Evolutionary conservation across 1,140 invertebrate species (phyloP).

Genomic region (Lerema accius): DNA sequence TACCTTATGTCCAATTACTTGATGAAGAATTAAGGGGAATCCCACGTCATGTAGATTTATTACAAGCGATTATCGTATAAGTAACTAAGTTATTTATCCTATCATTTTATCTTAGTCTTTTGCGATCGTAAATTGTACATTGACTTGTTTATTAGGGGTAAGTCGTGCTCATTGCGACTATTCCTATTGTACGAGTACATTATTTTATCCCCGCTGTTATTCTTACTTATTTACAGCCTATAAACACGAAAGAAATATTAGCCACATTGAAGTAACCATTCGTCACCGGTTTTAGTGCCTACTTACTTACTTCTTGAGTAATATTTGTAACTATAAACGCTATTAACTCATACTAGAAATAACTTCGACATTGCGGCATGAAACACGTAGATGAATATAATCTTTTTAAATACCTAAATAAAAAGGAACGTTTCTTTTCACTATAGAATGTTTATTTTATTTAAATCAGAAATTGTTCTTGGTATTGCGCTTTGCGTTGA

Average conservation of each 20-base stretch:
- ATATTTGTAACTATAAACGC: no score
- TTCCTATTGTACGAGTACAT: neutral
- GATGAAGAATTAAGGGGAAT: no score
- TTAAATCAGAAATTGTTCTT: neutral
- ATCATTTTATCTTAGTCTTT: no score
- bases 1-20: no score
- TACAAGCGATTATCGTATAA: no score
- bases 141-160: no score
- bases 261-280: neutral
- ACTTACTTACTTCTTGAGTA: no score
- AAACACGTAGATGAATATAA: neutral
- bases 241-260: neutral
- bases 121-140: no score
- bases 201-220: neutral
- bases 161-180: neutral
- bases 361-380: neutral
- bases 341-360: no score
- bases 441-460: neutral
- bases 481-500: neutral
- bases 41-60: no score
- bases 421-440: neutral
- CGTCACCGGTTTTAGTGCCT: neutral
- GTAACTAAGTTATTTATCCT: no score
- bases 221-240: neutral
- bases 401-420: neutral